These are phyloP conservation scores for Rutilus rutilus DNA, from an alignment of 2,113 vertebrate genomes.

Conservation along the genomic window DNA sequence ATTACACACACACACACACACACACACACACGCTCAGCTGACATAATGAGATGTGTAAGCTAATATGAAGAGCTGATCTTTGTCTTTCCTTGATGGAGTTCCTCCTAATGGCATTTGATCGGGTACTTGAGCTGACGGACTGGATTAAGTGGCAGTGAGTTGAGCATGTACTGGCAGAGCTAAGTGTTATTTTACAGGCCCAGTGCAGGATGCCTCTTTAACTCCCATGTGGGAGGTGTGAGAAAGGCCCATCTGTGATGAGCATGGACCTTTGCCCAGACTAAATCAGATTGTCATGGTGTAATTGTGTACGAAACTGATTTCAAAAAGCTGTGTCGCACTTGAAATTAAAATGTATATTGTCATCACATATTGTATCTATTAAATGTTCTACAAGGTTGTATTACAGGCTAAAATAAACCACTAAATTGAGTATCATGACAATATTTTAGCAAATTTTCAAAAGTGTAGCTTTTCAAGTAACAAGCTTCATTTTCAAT, in stretches of 20 bases:
- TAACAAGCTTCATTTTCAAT: background rate
- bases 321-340: background rate
- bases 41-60: slow-evolving; percentile 67
- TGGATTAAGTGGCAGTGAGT: slow-evolving; percentile 68
- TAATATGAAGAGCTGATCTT: slow-evolving; percentile 66
- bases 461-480: background rate
- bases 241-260: slow-evolving; percentile 10
- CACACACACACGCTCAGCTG: slow-evolving; percentile 35
- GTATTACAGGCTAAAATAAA: background rate
- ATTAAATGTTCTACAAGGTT: background rate
- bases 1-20: slow-evolving; percentile 30
- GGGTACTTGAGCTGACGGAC: slow-evolving; percentile 64
- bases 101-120: slow-evolving; percentile 62
- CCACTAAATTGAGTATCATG: background rate
- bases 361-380: background rate
- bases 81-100: slow-evolving; percentile 56
- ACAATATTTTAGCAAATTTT: background rate
- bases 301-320: background rate
- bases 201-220: slow-evolving; percentile 27
- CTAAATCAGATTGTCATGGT: background rate
- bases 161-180: slow-evolving; percentile 64
- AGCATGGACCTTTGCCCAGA: slow-evolving; percentile 7
- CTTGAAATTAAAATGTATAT: background rate
- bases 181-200: slow-evolving; percentile 66
- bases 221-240: slow-evolving; percentile 21